phyloP scores from a whole-genome alignment of 1,140 invertebrate species.

The Callitettix versicolor region DNA sequence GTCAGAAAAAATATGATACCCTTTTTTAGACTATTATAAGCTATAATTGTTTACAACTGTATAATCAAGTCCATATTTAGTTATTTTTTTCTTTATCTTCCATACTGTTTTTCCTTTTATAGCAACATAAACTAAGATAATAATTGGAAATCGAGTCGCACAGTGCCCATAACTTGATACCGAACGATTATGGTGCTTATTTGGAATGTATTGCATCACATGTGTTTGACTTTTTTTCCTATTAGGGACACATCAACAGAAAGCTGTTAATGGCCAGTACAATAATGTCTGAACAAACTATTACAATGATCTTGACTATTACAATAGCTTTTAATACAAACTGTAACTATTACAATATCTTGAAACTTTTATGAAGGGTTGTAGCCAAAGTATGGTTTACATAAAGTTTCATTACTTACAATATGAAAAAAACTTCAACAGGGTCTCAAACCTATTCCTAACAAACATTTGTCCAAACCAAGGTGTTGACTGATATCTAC shows the following conservation, averaged over 20 bases:
- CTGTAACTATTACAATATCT: neutral
- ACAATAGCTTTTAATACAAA: too few relatives aligned
- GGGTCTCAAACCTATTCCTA: neutral
- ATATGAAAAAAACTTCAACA: neutral
- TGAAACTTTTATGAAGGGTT: neutral
- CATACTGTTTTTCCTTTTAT: neutral
- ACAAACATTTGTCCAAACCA: neutral
- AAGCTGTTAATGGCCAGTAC: neutral
- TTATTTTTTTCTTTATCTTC: neutral
- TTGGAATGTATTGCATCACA: neutral
- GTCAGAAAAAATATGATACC: neutral
- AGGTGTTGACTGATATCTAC: neutral
- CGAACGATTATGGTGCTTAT: neutral
- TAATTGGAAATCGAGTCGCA: neutral
- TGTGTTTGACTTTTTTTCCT: neutral
- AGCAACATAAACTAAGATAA: neutral
- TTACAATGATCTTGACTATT: constrained; percentile 1
- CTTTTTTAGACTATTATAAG: neutral
- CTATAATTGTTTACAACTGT: neutral
- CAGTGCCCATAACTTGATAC: neutral
- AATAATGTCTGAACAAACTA: neutral
- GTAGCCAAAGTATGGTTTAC: neutral
- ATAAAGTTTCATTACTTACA: neutral
- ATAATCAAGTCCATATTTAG: neutral
- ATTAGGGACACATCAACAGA: neutral